Conservation (phyloP, 2,113 vertebrate genomes). For the Tragelaphus strepsiceros region DNA sequence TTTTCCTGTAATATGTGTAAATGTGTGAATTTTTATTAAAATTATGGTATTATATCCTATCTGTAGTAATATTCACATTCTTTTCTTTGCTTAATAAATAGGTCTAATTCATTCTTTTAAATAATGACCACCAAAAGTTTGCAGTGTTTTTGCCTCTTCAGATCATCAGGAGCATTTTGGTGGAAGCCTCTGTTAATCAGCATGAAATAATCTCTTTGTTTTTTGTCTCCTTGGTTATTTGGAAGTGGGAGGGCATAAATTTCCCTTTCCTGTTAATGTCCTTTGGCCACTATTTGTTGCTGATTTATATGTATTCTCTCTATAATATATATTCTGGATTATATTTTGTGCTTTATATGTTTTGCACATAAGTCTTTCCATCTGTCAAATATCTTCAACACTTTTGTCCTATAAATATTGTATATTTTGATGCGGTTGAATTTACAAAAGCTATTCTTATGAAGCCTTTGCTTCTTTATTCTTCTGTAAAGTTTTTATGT, state of each 20-base stretch:
- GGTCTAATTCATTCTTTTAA: not conserved
- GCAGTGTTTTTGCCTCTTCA: not conserved
- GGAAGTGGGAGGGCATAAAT: not conserved
- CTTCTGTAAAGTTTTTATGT: not conserved
- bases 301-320: not conserved
- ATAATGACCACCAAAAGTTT: not conserved
- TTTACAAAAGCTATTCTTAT: not conserved
- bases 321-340: not conserved
- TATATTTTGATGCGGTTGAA: not conserved
- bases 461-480: not conserved
- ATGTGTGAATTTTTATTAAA: not conserved
- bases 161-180: not conserved
- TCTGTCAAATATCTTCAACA: not conserved
- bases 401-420: not conserved
- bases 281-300: not conserved
- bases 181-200: not conserved
- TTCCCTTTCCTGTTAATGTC: not conserved
- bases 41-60: not conserved
- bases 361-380: not conserved
- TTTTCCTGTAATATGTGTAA: not conserved
- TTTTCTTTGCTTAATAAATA: not conserved
- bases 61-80: not conserved
- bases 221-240: not conserved
- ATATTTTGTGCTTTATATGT: not conserved
- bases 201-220: not conserved